Evolutionary conservation across 2,797 vertebrate genomes (phyloP), one percentile per base, ranked within the genome.

Genomic region (Enteromius fasciolatus): DNA sequence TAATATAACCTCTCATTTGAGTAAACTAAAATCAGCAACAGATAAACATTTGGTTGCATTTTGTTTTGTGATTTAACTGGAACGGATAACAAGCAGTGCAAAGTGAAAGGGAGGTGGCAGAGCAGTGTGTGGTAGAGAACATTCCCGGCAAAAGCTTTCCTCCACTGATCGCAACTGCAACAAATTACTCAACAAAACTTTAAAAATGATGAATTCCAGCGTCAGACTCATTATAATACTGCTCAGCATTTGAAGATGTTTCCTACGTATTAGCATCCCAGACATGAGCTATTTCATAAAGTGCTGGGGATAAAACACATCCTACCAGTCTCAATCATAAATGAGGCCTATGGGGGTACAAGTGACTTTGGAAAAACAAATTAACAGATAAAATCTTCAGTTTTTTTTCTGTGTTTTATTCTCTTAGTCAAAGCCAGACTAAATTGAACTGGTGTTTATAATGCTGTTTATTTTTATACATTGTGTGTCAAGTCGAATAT

Each of bases 121-220:
- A 61, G 39, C 39, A 46, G 39, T 28, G 57, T 63, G 57, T 3
- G 17, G 57, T 14, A 76, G 61, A 77, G 36, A 8, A 12, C 25
- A 64, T 64, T 61, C 57, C 57, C 9, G 14, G 39, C 39, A 76
- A 48, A 46, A 2, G 28, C 52, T 64, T 77, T 63, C 59, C 59
- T 14, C 57, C 23, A 25, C 39, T 70, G 68, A 48, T 28, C 14
- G 44, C 68, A 48, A 33, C 59, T 77, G 59, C 39, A 44, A 77
- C 23, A 63, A n/a, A 76, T 44, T 23, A 76, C 39, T 61, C n/a
- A 76, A 44, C 54, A 76, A 46, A 61, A 25, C 59, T 64, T 64
- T 14, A 33, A 31, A 77, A 31, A 77, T 64, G 1, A 64, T 64
- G 23, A 46, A 33, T 48, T 48, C 75, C 39, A 77, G 59, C 11